These are phyloP conservation scores for Apodemus sylvaticus DNA, from an alignment of 2,113 vertebrate species.

Conservation along the genomic window DNA sequence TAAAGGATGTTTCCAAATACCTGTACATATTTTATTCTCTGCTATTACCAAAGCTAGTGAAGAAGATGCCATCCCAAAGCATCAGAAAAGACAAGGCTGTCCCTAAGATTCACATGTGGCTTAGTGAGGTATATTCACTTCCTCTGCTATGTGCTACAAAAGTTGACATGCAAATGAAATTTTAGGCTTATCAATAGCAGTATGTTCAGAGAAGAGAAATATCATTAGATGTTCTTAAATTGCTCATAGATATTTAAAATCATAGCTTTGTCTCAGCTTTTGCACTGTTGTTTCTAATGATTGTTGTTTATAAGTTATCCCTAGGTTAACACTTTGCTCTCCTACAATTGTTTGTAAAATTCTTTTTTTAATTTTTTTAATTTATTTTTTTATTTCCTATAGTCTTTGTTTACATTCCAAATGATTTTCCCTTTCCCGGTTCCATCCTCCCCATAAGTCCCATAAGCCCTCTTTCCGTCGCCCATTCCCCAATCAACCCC, in stretches of 20 bases:
- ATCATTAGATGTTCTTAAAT: conserved; percentile 26
- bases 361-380: too few species aligned
- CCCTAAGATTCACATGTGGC: background rate
- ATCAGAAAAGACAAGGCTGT: background rate
- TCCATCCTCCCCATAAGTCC: too few species aligned
- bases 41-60: background rate
- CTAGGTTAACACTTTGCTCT: background rate
- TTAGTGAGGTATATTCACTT: background rate
- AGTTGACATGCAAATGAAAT: background rate
- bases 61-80: background rate
- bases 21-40: background rate
- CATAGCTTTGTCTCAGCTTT: background rate
- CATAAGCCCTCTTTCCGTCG: too few species aligned
- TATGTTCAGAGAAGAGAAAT: conserved; percentile 34
- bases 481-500: too few species aligned
- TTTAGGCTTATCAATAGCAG: background rate
- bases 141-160: background rate
- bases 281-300: background rate
- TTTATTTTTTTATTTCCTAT: too few species aligned
- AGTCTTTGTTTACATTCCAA: too few species aligned
- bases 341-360: background rate
- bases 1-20: background rate
- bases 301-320: background rate
- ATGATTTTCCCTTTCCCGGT: too few species aligned
- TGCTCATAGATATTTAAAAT: background rate